Evolutionary conservation across 37 sponge, comb jelly and placozoan species (phyloP).

Genomic region (Axinella damicornis): DNA sequence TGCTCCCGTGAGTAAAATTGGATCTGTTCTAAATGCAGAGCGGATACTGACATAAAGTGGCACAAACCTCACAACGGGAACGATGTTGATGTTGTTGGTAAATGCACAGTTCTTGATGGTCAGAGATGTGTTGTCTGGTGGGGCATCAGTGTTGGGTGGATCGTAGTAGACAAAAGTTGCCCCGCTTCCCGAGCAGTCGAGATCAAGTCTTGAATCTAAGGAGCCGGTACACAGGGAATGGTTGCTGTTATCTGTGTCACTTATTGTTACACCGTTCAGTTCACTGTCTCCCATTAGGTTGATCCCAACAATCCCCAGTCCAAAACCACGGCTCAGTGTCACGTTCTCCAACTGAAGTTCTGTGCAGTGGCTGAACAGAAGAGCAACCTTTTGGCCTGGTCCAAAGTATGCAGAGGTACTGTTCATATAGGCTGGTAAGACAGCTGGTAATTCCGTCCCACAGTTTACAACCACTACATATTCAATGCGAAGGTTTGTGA

Average conservation of each 20-base stretch:
- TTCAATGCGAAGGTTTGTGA: slow-evolving; percentile 20
- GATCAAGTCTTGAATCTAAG: neutral
- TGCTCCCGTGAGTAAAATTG: neutral
- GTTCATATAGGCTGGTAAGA: slow-evolving; percentile 12
- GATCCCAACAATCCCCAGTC: slow-evolving; percentile 24
- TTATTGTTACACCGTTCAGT: neutral
- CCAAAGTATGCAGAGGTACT: slow-evolving; percentile 8
- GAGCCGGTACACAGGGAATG: neutral
- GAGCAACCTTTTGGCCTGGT: slow-evolving; percentile 8
- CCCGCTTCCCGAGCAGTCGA: slow-evolving; percentile 38
- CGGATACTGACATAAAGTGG: neutral
- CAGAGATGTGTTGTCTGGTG: neutral
- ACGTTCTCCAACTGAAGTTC: slow-evolving; percentile 16
- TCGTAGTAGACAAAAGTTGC: slow-evolving; percentile 24
- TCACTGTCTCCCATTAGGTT: slow-evolving; percentile 10
- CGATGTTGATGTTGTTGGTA: neutral
- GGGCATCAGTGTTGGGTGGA: neutral
- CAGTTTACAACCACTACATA: slow-evolving; percentile 12
- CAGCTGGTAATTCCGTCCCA: slow-evolving; percentile 1
- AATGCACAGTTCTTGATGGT: slow-evolving; percentile 6
- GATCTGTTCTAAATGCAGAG: neutral
- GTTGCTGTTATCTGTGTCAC: neutral
- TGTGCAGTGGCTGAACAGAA: slow-evolving; percentile 11
- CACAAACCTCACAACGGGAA: neutral
- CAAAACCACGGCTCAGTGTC: neutral